Evolutionary conservation across 2,113 vertebrate species (phyloP), one percentile per base, ranked within the genome.

Genomic region (Cepphus grylle): DNA sequence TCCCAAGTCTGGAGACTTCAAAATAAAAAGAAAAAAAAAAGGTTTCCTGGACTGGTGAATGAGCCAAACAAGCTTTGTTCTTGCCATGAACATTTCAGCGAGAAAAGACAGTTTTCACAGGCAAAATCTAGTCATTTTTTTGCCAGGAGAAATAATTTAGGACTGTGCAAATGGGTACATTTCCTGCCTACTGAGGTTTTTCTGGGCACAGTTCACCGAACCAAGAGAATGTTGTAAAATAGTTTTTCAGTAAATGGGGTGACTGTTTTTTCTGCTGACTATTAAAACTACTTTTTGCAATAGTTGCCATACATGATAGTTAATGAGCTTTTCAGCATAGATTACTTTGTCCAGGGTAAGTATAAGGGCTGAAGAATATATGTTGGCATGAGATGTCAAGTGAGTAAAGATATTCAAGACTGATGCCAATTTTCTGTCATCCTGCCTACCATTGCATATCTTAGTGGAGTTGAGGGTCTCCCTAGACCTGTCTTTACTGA

Each of bases 61-160:
- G 59, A 92, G n/a, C 42, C 74, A 94, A 94, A 90, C 52, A 40
- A 66, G 7, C 10, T 86, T 62, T 74, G 29, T 45, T 73, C 42
- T 88, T 70, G 55, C 53, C 53, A 63, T 43, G 50, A 84, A 59
- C 23, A 62, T 45, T 91, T 93, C 53, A 77, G 4, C 38, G 32
- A 88, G 71, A 40, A 42, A 87, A 76, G 42, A 38, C 11, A 71
- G 50, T 92, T 93, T 94, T 94, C 76, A 81, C 8, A 78, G 76
- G 86, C 79, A 88, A 85, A 88, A 45, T 4, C 18, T 12, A 70
- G 25, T 55, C 7, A 1, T 36, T 42, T 23, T 92, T 85, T 52
- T 81, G 87, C 92, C 92, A 94, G 74, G 34, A 94, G 27, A 96
- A 94, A 90, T 93, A 90, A 86, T 71, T 90, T 36, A 73, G 42